These are phyloP conservation scores for Cheilinus undulatus DNA, from an alignment of 2,113 vertebrate genomes.

Conservation along the genomic window DNA sequence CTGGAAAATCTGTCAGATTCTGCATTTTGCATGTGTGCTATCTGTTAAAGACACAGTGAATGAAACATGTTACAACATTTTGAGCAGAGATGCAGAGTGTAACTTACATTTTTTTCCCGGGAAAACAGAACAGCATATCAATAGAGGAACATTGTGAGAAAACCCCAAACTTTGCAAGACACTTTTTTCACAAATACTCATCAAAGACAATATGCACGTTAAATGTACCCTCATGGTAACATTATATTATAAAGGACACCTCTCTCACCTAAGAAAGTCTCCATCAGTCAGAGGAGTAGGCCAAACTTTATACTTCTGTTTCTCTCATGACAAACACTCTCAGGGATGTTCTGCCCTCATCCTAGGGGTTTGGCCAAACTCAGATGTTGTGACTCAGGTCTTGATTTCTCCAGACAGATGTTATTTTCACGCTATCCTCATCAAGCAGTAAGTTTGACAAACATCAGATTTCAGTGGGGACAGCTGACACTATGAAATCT, in stretches of 20 bases:
- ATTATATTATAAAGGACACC: background rate
- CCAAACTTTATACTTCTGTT: background rate
- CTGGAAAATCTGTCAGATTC: constrained; percentile 67
- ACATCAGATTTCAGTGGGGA: constrained; percentile 23
- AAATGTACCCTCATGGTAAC: too few species aligned
- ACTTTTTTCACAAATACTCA: background rate
- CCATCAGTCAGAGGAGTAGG: background rate
- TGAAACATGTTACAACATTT: background rate
- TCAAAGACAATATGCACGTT: too few species aligned
- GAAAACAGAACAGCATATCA: too few species aligned
- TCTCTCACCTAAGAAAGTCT: constrained; percentile 5
- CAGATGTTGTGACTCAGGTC: background rate
- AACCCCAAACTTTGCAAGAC: background rate
- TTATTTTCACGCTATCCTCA: constrained; percentile 41
- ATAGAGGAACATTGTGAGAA: background rate
- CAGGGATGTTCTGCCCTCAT: background rate
- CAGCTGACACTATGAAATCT: background rate
- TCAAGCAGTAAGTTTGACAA: constrained; percentile 41
- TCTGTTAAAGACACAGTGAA: constrained; percentile 7
- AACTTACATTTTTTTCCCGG: background rate
- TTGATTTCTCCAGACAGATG: constrained; percentile 57
- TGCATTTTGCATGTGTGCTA: constrained; percentile 65
- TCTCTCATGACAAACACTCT: constrained; percentile 2
- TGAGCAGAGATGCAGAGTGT: background rate
- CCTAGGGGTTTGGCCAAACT: background rate